These are phyloP conservation scores for Oreohelix idahoensis DNA, from an alignment of 1,140 invertebrate species.

Conservation along the genomic window DNA sequence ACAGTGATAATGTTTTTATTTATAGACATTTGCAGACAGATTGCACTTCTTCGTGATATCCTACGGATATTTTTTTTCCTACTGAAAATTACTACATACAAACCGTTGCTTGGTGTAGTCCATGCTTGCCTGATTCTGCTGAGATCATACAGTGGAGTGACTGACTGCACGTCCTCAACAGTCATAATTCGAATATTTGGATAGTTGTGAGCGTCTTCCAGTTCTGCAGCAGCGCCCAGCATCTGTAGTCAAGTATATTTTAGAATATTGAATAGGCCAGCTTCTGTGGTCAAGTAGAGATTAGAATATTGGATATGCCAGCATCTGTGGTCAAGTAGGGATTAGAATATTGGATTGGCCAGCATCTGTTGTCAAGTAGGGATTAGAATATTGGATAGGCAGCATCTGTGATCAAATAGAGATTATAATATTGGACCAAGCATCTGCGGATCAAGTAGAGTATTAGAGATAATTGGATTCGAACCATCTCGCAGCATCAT, in stretches of 20 bases:
- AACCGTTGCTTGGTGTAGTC: slow-evolving; percentile 43
- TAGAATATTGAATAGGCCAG: slow-evolving; percentile 23
- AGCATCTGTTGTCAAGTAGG: slow-evolving; percentile 28
- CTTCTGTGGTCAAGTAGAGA: slow-evolving; percentile 25
- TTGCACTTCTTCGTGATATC: too few relatives aligned
- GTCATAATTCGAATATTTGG: slow-evolving; percentile 44
- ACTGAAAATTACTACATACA: neutral
- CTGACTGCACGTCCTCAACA: slow-evolving; percentile 4
- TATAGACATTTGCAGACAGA: too few relatives aligned
- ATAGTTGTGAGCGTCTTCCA: slow-evolving; percentile 37
- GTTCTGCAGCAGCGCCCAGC: slow-evolving; percentile 42
- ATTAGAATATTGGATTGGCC: neutral
- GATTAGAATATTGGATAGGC: too few relatives aligned
- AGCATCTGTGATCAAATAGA: too few relatives aligned
- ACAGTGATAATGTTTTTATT: too few relatives aligned
- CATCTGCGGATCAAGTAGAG: too few relatives aligned
- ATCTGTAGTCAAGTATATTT: slow-evolving; percentile 23
- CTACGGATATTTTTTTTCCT: too few relatives aligned
- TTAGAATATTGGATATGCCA: neutral
- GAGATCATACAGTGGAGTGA: slow-evolving; percentile 38
- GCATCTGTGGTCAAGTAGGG: slow-evolving; percentile 26
- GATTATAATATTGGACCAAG: too few relatives aligned
- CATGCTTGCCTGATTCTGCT: slow-evolving; percentile 31
- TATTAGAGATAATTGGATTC: too few relatives aligned
- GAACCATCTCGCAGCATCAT: too few relatives aligned